These are phyloP conservation scores for Macheiramphus alcinus DNA, from an alignment of 2,113 vertebrate genomes.

Conservation along the genomic window DNA sequence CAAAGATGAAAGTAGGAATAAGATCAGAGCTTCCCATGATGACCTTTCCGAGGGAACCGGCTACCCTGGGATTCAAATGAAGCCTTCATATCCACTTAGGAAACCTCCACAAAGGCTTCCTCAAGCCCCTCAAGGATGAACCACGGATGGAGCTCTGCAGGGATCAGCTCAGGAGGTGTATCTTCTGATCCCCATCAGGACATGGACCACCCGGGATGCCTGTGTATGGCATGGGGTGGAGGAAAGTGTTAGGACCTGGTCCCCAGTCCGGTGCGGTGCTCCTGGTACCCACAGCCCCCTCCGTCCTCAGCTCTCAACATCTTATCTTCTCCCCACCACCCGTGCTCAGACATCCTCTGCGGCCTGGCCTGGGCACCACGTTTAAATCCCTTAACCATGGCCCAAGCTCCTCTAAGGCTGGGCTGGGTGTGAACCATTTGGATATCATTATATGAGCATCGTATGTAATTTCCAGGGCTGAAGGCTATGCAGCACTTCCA, in stretches of 20 bases:
- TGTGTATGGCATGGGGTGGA: rapidly evolving
- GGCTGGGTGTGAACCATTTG: not conserved
- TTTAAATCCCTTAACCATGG: not conserved
- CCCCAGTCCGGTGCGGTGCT: not conserved
- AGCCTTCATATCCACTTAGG: not conserved
- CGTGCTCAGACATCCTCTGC: rapidly evolving
- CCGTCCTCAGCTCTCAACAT: not conserved
- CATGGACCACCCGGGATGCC: not conserved
- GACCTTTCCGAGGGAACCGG: rapidly evolving
- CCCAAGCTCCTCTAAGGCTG: not conserved
- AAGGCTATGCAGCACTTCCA: not conserved
- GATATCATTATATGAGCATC: rapidly evolving
- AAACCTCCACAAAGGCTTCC: not conserved
- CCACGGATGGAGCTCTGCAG: not conserved
- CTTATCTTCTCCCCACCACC: not conserved
- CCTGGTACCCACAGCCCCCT: not conserved
- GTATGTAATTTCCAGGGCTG: not conserved
- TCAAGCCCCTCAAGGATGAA: not conserved
- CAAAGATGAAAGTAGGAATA: not conserved
- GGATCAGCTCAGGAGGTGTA: not conserved
- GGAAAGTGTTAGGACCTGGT: not conserved
- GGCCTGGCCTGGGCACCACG: not conserved
- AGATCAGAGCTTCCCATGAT: not conserved
- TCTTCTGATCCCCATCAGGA: not conserved
- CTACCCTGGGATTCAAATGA: not conserved